Evolutionary conservation across 2,113 vertebrate species (phyloP), one percentile per base, ranked within the genome.

Genomic region (Ariopsis seemanni): DNA sequence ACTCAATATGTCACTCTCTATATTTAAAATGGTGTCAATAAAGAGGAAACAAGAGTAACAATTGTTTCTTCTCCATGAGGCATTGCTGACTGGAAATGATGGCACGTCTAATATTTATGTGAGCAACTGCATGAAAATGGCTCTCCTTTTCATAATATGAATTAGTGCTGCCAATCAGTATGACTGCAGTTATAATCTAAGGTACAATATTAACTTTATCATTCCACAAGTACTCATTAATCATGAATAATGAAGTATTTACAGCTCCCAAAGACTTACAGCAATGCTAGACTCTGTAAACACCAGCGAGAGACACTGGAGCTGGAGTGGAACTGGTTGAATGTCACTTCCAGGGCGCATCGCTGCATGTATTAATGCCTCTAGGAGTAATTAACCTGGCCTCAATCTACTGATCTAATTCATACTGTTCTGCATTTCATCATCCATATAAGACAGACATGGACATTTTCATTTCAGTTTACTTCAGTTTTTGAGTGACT

Each of bases 331-430:
- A 90, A 87, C 89, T 88, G 89, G 50, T 62, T 84, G 82, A 91
- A 60, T 88, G 88, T 88, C 74, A 84, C 58, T 84, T 82, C 77
- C 65, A 86, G 90, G 88, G 20, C 88, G 71, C 25, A 84, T 71
- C 58, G 48, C 9, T 91, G 91, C 90, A 93, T 92, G 85, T 91
- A 92, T 85, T 91, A 69, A 69, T 89, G 86, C 80, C 91, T 89
- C 91, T 80, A 86, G 71, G 92, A 90, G 58, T 88, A 90, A 93
- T 91, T 92, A 91, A 85, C 83, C 89, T 75, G 86, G 60, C 84
- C 90, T 90, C 85, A 89, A 85, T 91, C 89, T 55, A 6, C 74
- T 88, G 82, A 65, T 87, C 87, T 53, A 90, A 90, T 91, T 93
- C 81, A 90, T 92, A 85, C 34, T 57, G 85, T 88, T 89, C 83